These are phyloP conservation scores for Stenurella melanura DNA, from an alignment of 2,888 invertebrate species.

Conservation along the genomic window DNA sequence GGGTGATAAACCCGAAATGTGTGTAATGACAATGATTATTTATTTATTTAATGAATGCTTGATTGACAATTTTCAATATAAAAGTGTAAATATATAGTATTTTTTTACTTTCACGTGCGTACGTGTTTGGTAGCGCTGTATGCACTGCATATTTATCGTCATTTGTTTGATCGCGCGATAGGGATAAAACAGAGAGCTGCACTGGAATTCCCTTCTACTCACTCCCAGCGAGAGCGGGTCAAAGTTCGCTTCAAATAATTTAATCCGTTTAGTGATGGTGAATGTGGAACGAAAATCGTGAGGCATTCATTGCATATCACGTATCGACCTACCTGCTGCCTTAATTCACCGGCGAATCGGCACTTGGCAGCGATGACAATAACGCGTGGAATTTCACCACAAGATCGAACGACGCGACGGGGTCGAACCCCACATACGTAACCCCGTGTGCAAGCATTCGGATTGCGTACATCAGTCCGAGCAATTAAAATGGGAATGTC, in stretches of 20 bases:
- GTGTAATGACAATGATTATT: no score
- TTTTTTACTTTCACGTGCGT: neutral
- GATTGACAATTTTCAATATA: no score
- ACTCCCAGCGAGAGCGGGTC: neutral
- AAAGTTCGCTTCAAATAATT: constrained; percentile 27
- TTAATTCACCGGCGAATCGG: constrained; percentile 39
- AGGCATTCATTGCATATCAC: constrained; percentile 38
- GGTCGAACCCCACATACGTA: constrained; percentile 35
- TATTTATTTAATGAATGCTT: no score
- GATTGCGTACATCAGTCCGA: constrained; percentile 19
- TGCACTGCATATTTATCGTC: neutral
- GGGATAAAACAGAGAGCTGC: neutral
- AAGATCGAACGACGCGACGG: constrained; percentile 34
- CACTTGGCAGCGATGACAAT: constrained; percentile 45
- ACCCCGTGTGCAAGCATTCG: constrained; percentile 19
- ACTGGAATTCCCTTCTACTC: neutral
- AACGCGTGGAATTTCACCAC: constrained; percentile 48
- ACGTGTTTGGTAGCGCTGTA: neutral
- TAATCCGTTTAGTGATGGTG: constrained; percentile 14
- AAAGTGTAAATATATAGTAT: no score
- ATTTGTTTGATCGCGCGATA: neutral
- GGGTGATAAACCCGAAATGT: no score
- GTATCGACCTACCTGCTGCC: constrained; percentile 39
- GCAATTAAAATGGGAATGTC: constrained; percentile 23
- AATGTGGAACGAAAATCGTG: constrained; percentile 30